Percentiles rank a stretch among this genome's conserved stretches.
Evolutionary conservation across 2,113 vertebrate genomes (phyloP).

Genomic region (Onychostoma macrolepis): DNA sequence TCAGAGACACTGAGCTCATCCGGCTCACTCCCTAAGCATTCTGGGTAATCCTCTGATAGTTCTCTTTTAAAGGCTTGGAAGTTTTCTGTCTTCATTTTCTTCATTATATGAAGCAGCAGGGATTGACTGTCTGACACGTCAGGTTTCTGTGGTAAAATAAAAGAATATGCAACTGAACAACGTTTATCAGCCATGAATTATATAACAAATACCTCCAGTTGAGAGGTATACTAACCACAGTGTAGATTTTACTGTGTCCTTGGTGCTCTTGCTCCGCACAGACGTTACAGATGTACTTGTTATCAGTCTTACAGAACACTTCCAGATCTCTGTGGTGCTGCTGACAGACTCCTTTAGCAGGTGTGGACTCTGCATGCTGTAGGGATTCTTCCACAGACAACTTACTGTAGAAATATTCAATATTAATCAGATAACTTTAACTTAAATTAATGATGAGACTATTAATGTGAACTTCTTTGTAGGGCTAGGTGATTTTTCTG

Average conservation of each 20-base stretch:
- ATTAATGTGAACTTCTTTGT: too few relatives aligned
- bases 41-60: not conserved
- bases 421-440: not conserved
- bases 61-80: not conserved
- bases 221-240: not conserved
- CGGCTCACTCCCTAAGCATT: not conserved
- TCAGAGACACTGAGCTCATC: not conserved
- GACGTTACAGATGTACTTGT: not conserved
- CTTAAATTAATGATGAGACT: not conserved
- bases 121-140: not conserved
- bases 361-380: not conserved
- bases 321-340: not conserved
- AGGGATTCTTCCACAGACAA: not conserved
- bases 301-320: slow-evolving; percentile 16
- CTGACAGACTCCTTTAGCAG: not conserved
- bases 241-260: not conserved
- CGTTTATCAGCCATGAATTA: not conserved
- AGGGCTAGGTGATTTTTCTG: too few relatives aligned
- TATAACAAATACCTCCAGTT: too few relatives aligned
- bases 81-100: not conserved
- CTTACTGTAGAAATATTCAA: not conserved
- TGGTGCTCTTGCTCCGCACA: not conserved
- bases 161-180: not conserved
- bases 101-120: not conserved
- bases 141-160: not conserved